Evolutionary conservation across 2,113 vertebrate species (phyloP).

Genomic region (Alectura lathami): DNA sequence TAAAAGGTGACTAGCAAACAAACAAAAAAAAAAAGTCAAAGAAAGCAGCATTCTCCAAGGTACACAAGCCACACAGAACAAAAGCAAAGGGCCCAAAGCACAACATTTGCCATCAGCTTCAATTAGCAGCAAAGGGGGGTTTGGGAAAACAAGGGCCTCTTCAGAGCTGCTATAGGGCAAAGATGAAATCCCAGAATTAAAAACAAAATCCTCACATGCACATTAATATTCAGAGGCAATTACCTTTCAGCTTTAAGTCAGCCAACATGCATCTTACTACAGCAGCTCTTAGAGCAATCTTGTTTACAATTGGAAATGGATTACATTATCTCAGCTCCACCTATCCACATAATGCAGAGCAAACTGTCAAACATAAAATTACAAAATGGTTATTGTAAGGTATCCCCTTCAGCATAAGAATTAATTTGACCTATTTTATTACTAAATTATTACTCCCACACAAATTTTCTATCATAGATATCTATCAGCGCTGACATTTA

Average conservation of each 20-base stretch:
- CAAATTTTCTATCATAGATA: constrained; percentile 65
- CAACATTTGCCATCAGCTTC: constrained; percentile 39
- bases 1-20: neutral
- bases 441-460: constrained; percentile 75
- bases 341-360: constrained; percentile 57
- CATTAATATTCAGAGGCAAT: constrained; percentile 71
- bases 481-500: constrained; percentile 63
- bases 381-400: constrained; percentile 66
- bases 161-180: constrained; percentile 50
- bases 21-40: neutral
- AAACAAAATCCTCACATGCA: constrained; percentile 54
- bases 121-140: constrained; percentile 33
- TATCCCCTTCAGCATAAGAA: constrained; percentile 71
- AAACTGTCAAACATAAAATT: constrained; percentile 68
- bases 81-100: neutral
- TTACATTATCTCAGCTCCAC: constrained; percentile 63
- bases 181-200: constrained; percentile 63
- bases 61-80: neutral
- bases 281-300: constrained; percentile 69
- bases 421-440: constrained; percentile 69
- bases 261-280: constrained; percentile 55
- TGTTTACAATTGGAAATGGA: constrained; percentile 63
- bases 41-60: neutral
- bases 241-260: constrained; percentile 57
- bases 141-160: constrained; percentile 57